Evolutionary conservation across 2,797 vertebrate genomes (phyloP).

Genomic region (Champsocephalus gunnari): DNA sequence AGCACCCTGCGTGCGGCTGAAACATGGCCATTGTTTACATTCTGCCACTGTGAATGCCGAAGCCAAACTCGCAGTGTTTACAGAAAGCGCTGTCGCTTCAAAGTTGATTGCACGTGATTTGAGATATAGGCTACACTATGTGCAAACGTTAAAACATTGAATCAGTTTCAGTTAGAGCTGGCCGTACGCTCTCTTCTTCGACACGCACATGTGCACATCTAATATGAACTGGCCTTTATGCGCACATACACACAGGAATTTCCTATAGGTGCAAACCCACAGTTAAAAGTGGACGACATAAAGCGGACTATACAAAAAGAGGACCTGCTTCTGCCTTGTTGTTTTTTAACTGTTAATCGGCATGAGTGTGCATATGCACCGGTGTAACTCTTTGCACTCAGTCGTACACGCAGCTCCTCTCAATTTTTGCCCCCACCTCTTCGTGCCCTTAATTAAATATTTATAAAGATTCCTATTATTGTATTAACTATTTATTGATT

Average conservation of each 20-base stretch:
- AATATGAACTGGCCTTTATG: not conserved
- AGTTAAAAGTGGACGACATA: constrained; percentile 5
- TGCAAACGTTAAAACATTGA: constrained; percentile 30
- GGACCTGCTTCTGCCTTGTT: constrained; percentile 11
- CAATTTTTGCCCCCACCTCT: constrained; percentile 44
- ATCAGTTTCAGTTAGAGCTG: constrained; percentile 35
- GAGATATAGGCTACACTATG: constrained; percentile 15
- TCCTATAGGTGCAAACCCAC: not conserved
- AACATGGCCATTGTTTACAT: constrained; percentile 33
- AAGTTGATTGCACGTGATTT: constrained; percentile 33
- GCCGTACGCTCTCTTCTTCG: not conserved
- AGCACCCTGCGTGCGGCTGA: constrained; percentile 35
- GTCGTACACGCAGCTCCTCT: constrained; percentile 29
- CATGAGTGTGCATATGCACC: constrained; percentile 27
- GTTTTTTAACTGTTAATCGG: constrained; percentile 26
- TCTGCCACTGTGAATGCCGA: constrained; percentile 24
- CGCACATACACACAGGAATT: constrained; percentile 1
- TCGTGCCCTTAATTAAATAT: constrained; percentile 90
- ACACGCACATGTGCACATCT: not conserved
- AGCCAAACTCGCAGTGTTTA: constrained; percentile 24
- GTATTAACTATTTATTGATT: constrained; percentile 99
- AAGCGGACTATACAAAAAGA: constrained; percentile 10
- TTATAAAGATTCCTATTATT: constrained; percentile 94
- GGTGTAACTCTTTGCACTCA: constrained; percentile 37
- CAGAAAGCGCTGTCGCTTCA: constrained; percentile 11